These are phyloP conservation scores for Rhinoptilus africanus DNA, from an alignment of 2,113 vertebrate species.

Conservation along the genomic window DNA sequence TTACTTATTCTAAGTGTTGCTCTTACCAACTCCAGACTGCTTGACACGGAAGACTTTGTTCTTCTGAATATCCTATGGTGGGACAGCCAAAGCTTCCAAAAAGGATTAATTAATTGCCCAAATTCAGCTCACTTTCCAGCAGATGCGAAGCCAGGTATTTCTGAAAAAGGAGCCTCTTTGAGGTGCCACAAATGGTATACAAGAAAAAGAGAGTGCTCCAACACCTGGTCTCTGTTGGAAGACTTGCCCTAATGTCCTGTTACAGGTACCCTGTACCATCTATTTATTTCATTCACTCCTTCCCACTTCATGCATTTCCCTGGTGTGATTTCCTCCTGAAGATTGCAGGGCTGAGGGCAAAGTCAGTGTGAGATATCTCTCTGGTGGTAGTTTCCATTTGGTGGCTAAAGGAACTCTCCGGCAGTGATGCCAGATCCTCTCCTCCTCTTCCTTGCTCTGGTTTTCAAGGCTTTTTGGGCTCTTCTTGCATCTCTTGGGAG, in stretches of 20 bases:
- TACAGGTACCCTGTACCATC: accelerated
- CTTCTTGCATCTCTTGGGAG: background rate
- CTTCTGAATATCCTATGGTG: background rate
- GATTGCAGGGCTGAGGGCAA: background rate
- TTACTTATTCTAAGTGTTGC: background rate
- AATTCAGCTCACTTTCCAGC: background rate
- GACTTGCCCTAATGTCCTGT: background rate
- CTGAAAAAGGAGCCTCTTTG: background rate
- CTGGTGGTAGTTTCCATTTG: background rate
- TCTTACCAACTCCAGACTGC: background rate
- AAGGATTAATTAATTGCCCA: background rate
- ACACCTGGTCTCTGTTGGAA: background rate
- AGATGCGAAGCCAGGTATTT: background rate
- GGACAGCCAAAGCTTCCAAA: background rate
- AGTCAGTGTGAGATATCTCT: background rate
- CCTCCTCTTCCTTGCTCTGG: background rate
- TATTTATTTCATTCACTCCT: background rate
- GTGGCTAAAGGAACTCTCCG: background rate
- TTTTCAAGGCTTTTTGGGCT: background rate
- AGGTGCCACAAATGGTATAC: background rate
- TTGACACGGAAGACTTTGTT: background rate
- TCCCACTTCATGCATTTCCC: background rate
- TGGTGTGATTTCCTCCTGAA: background rate
- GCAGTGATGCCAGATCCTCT: background rate
- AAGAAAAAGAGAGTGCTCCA: background rate